These are phyloP conservation scores for Silurus asotus DNA, from an alignment of 2,113 vertebrate genomes.

Conservation along the genomic window DNA sequence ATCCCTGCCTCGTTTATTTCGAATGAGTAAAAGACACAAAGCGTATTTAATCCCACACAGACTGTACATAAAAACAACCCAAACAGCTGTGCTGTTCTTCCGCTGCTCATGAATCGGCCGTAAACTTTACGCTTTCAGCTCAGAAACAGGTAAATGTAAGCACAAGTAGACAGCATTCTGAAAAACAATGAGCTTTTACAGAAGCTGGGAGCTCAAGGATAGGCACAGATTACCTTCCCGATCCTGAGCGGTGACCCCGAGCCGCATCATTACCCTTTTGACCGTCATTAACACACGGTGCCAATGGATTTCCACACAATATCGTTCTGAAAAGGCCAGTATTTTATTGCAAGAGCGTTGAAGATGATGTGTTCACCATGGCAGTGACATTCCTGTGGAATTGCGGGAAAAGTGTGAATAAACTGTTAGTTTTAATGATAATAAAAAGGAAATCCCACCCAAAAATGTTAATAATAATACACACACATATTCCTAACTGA, in stretches of 20 bases:
- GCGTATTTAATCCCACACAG: background rate
- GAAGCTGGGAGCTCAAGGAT: conserved; percentile 15
- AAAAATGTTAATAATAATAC: conserved; percentile 26
- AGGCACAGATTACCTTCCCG: too few species aligned
- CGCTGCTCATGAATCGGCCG: background rate
- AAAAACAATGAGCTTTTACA: background rate
- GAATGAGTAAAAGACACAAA: background rate
- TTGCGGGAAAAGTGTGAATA: background rate
- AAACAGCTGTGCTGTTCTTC: background rate
- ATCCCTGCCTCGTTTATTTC: background rate
- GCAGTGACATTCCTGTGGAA: background rate
- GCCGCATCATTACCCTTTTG: too few species aligned
- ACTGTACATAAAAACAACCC: background rate
- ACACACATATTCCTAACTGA: background rate
- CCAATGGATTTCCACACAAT: too few species aligned
- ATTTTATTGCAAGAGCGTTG: background rate
- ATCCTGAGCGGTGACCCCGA: too few species aligned
- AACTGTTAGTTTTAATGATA: background rate
- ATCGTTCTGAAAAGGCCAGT: background rate
- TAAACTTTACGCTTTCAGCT: background rate
- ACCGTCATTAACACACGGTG: too few species aligned
- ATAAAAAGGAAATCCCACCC: conserved; percentile 26
- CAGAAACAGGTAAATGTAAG: background rate
- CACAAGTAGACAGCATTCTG: background rate
- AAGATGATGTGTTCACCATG: background rate